Evolutionary conservation across 2,797 vertebrate genomes (phyloP).

Genomic region (Fratercula arctica): DNA sequence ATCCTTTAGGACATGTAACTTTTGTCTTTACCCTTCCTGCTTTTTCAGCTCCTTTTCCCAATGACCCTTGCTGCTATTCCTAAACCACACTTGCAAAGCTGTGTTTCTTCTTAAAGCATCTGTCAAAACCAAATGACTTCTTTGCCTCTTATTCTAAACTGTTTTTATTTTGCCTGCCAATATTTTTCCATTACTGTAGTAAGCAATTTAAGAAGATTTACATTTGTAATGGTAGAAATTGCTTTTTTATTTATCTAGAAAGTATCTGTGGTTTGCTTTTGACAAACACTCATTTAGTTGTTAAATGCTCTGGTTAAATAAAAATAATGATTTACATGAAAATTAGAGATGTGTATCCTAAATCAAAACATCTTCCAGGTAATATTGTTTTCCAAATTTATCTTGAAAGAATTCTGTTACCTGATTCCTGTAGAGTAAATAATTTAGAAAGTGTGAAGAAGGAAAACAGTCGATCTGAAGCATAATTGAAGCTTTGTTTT

Average conservation of each 20-base stretch:
- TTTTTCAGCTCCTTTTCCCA: neutral
- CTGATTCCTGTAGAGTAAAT: neutral
- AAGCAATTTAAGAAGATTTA: neutral
- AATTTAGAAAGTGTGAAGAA: neutral
- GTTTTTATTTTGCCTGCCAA: neutral
- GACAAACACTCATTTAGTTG: neutral
- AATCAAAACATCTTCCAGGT: neutral
- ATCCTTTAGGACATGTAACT: neutral
- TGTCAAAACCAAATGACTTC: neutral
- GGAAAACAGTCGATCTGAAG: neutral
- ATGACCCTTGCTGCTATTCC: neutral
- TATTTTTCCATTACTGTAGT: neutral
- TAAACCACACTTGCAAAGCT: neutral
- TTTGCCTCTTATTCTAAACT: neutral
- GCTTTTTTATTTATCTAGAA: neutral
- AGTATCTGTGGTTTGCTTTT: neutral
- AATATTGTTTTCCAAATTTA: neutral
- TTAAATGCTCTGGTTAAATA: neutral
- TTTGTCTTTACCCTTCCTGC: neutral
- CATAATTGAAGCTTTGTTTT: neutral
- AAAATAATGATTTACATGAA: neutral
- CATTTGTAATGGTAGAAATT: neutral
- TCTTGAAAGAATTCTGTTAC: neutral
- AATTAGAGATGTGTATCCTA: neutral
- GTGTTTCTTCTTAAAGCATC: neutral